phyloP scores from a whole-genome alignment of 1,140 invertebrate genomes.

The Drosophila ficusphila region DNA sequence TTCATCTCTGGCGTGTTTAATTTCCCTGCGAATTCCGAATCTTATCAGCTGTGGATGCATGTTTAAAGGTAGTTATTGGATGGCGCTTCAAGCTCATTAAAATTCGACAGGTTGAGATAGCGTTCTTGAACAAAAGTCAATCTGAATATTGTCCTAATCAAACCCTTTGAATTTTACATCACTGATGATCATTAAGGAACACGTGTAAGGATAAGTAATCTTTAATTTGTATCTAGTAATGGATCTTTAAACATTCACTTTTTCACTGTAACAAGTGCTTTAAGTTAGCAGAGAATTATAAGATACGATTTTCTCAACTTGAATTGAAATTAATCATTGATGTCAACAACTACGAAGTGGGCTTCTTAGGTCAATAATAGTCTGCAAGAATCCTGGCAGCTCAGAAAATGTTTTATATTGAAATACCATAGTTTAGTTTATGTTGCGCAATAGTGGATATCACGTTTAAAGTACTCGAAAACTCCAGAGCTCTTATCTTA shows the following conservation, averaged over 20 bases:
- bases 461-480: neutral
- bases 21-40: slow-evolving; percentile 6
- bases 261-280: slow-evolving; percentile 5
- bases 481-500: no score
- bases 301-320: no score
- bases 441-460: neutral
- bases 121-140: slow-evolving; percentile 6
- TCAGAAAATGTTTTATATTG: no score
- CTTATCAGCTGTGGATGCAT: slow-evolving; percentile 50
- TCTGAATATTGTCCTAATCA: neutral
- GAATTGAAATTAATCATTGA: no score
- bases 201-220: slow-evolving; percentile 18
- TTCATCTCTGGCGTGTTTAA: slow-evolving; percentile 21
- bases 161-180: neutral
- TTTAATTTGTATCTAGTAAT: neutral
- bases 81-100: slow-evolving; percentile 7
- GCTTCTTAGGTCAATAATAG: no score
- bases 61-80: slow-evolving; percentile 33
- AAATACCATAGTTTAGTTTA: neutral
- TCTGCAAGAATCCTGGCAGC: no score
- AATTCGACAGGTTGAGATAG: slow-evolving; percentile 16
- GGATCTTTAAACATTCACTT: neutral
- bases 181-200: slow-evolving; percentile 13
- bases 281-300: no score
- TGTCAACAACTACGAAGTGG: no score